A percentile compares a stretch with the other conserved stretches of the same genome.
phyloP scores from a whole-genome alignment of 1,140 invertebrate genomes.

The Drosophila suzukii region DNA sequence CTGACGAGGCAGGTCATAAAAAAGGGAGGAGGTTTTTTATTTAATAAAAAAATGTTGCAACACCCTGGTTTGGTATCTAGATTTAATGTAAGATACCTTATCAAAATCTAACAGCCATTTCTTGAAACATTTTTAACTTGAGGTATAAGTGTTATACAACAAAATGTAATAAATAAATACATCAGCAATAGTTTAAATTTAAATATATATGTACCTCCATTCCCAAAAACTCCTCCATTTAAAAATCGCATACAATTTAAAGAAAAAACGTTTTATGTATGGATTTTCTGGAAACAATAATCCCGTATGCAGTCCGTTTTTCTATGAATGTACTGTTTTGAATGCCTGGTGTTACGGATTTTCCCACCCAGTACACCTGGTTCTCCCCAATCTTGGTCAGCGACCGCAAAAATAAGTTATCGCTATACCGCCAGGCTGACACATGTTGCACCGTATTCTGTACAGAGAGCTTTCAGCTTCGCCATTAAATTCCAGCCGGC shows the following conservation, averaged over 20 bases:
- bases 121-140: too few species aligned
- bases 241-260: too few species aligned
- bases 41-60: not conserved
- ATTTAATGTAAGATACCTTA: too few species aligned
- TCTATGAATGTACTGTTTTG: conserved; percentile 55
- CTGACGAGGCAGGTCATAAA: conserved; percentile 17
- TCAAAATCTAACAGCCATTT: too few species aligned
- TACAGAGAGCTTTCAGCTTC: not conserved
- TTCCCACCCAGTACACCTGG: not conserved
- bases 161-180: too few species aligned
- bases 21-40: conserved; percentile 1
- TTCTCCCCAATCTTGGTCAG: conserved; percentile 13
- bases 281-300: not conserved
- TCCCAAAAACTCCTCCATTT: too few species aligned
- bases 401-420: conserved; percentile 63
- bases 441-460: conserved; percentile 61
- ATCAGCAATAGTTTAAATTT: too few species aligned
- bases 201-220: too few species aligned
- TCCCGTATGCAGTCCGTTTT: not conserved
- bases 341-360: conserved; percentile 41
- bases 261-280: too few species aligned
- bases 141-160: too few species aligned
- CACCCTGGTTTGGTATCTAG: not conserved
- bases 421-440: conserved; percentile 47
- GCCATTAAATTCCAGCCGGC: conserved; percentile 10